A percentile compares a stretch with the other conserved stretches of the same genome.
phyloP scores from a whole-genome alignment of 53 echinoderm and acorn worm genomes.

The Apostichopus leukothele region DNA sequence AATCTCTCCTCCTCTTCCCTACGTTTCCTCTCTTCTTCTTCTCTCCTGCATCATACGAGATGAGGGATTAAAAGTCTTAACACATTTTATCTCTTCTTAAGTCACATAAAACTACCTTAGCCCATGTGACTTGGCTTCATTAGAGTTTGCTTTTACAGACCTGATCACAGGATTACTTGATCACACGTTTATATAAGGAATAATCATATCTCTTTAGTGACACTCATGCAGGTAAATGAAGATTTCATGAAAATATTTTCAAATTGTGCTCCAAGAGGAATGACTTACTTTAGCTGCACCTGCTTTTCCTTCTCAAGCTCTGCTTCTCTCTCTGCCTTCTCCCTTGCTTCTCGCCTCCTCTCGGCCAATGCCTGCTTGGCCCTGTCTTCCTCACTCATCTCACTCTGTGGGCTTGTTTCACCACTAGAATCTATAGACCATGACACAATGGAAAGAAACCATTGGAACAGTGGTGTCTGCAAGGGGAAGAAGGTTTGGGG shows the following conservation, averaged over 20 bases:
- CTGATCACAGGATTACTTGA: too few relatives aligned
- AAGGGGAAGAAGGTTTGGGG: too few relatives aligned
- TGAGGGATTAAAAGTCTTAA: too few relatives aligned
- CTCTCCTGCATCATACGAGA: slow-evolving; percentile 44
- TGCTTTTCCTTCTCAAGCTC: slow-evolving; percentile 76
- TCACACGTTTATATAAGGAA: too few relatives aligned
- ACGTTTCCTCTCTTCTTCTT: slow-evolving; percentile 76
- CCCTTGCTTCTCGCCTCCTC: slow-evolving; percentile 79
- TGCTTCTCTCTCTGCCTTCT: slow-evolving; percentile 86
- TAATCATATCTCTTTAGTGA: too few relatives aligned
- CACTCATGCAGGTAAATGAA: too few relatives aligned
- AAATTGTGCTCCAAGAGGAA: not conserved
- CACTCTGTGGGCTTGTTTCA: slow-evolving; percentile 40
- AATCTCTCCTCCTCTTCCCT: slow-evolving; percentile 86
- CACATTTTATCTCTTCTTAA: too few relatives aligned
- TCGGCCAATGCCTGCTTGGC: slow-evolving; percentile 91
- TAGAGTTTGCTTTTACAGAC: too few relatives aligned
- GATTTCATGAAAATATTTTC: too few relatives aligned
- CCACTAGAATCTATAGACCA: slow-evolving; percentile 47
- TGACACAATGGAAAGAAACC: not conserved
- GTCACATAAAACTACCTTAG: too few relatives aligned
- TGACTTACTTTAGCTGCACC: slow-evolving; percentile 77
- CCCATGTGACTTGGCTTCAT: too few relatives aligned
- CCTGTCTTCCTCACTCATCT: slow-evolving; percentile 79
- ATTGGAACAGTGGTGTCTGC: not conserved